A percentile compares a stretch with the other conserved stretches of the same genome.
phyloP scores from a whole-genome alignment of 2,797 vertebrate species.

The Poeciliopsis paucimaculata region DNA sequence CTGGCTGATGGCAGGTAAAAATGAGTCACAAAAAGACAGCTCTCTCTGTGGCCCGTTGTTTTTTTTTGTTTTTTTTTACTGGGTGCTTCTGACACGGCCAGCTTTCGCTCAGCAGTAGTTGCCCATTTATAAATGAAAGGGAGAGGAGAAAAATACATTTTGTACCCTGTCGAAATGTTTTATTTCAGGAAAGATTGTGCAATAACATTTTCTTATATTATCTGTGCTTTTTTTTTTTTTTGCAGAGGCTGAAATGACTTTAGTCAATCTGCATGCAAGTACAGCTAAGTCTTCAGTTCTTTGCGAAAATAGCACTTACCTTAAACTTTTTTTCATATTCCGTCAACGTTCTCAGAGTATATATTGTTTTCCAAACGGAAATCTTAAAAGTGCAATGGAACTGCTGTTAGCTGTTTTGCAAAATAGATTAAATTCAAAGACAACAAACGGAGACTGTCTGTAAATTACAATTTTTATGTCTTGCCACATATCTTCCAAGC shows the following conservation, averaged over 20 bases:
- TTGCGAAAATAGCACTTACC: not conserved
- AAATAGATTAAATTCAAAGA: not conserved
- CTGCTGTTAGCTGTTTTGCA: not conserved
- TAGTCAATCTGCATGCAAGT: not conserved
- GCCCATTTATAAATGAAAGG: constrained; percentile 41
- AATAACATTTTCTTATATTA: not conserved
- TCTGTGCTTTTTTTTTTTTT: not conserved
- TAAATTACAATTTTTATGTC: not conserved
- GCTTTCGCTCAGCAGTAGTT: constrained; percentile 55
- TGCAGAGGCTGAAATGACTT: not conserved
- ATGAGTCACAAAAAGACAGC: constrained; percentile 79
- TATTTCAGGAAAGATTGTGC: constrained; percentile 28
- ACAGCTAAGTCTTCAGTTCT: not conserved
- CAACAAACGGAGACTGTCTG: not conserved
- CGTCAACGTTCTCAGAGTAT: not conserved
- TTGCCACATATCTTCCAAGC: not conserved
- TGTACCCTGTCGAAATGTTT: constrained; percentile 31
- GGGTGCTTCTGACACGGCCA: constrained; percentile 72
- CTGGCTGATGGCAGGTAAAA: constrained; percentile 76
- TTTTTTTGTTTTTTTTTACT: constrained; percentile 72
- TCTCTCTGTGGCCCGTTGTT: constrained; percentile 68
- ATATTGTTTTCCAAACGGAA: not conserved
- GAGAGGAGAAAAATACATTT: constrained; percentile 28
- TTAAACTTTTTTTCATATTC: not conserved
- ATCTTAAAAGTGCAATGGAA: not conserved